Evolutionary conservation across 2,113 vertebrate genomes (phyloP), one percentile per base, ranked within the genome.

Genomic region (Brachypteracias leptosomus): DNA sequence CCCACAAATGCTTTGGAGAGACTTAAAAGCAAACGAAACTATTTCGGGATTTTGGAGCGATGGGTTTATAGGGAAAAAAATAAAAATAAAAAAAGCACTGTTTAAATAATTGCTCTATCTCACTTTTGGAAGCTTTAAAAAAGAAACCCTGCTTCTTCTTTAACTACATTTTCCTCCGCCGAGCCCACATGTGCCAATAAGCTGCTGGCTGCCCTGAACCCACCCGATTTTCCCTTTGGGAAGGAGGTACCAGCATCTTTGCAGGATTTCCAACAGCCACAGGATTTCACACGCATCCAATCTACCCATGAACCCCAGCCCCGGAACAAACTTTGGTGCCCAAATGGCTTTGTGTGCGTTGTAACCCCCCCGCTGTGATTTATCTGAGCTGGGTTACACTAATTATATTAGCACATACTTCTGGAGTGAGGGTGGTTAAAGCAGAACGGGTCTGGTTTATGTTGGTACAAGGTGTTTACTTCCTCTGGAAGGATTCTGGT

Each of bases 381-480:
- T 66, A 80, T 94, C 65, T 38, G 63, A 22, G 18, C 22, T 46
- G 88, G 80, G 49, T 71, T 61, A 38, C 52, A 33, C 6, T 31
- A 38, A 57, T 75, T 49, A 7, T 16, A 28, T 75, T 16, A 62
- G 46, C 2, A 35, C 84, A 75, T 38, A 46, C 58, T 66, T 83
- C 36, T 17, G 18, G 62, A 67, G 77, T 6, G 73, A 76, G 52
- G 0, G 10, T 11, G 13, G 89, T 52, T 29, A 58, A 58, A 83
- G 11, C 76, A 87, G 89, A 47, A 52, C 18, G 4, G 82, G 31
- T 47, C 86, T 90, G 82, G 46, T 90, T 90, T 76, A 28, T 84
- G 95, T 62, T 62, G 95, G 62, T 57, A 67, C 68, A 79, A 84
- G 68, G 71, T 57, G 85, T 92, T 79, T 75, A 51, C 76, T 93